Base-by-base conservation (phyloP, 2,113 vertebrate species). In the Larimichthys crocea region DNA sequence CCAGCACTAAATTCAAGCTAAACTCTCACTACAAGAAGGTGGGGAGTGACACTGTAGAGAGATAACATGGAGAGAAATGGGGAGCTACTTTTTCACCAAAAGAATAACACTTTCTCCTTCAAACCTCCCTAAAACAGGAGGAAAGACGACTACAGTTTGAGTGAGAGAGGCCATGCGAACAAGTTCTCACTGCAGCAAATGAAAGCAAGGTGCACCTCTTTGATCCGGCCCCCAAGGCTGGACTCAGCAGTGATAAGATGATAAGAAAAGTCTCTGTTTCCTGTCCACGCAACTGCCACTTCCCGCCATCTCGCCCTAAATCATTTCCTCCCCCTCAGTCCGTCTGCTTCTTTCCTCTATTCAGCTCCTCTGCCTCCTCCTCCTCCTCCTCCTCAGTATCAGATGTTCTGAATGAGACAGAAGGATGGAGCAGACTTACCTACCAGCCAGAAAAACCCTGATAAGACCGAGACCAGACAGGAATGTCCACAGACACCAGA, bases 201-300 rank as follows among this genome's bases (percentile, higher is more conserved):
- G 74, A 83, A 89, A 86, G 85, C 79, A 84, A 85, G 88, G 77
- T 88, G 85, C 73, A 81, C 63, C 71, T 80, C 76, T 92, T 92
- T 94, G 85, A 93, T 90, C 76, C 4, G 11, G 22, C 61, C 70
- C 61, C 78, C 24, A 9, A 55, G 79, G 73, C 79, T 66, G 53
- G 71, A 71, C 67, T 57, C 73, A 49, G 83, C 46, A 16, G 1
- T 65, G 86, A 94, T 92, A 91, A 93, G 80, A 69, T 22, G 76
- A 88, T 91, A 90, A 89, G 76, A 63, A 74, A 80, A 50, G 79
- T 79, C 81, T 82, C 79, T 72, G 88, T 84, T 93, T 92, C 92
- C 86, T 86, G 84, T 88, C 83, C 80, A 26, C 69, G 74, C 64
- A 82, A 70, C 85, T 77, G 73, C 75, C 84, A 81, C 80, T 84